Conservation (phyloP, 2,888 invertebrate species). For the Oxyteleia sp. region DNA sequence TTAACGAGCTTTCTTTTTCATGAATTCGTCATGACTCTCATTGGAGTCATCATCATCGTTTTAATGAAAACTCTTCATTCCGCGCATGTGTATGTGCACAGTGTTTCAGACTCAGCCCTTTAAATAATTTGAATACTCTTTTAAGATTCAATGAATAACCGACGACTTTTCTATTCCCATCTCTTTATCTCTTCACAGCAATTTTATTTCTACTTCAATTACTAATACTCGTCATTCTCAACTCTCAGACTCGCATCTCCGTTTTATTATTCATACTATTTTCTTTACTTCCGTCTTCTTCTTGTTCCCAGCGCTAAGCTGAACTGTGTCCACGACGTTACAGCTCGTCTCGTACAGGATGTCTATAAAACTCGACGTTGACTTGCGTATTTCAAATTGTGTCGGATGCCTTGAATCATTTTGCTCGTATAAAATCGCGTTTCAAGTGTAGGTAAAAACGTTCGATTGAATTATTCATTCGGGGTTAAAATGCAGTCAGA, state of each 20-base stretch:
- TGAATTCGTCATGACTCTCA: background rate
- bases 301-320: conserved; percentile 4
- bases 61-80: background rate
- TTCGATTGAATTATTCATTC: too few species aligned
- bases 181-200: background rate
- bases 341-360: conserved; percentile 4
- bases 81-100: background rate
- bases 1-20: background rate
- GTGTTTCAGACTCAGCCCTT: background rate
- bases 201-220: background rate
- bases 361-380: conserved; percentile 12
- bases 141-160: background rate
- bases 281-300: conserved; percentile 6
- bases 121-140: conserved; percentile 3
- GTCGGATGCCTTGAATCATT: background rate
- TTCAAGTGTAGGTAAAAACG: background rate
- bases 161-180: background rate
- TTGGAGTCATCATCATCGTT: background rate
- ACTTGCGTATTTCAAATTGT: conserved; percentile 4
- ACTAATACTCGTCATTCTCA: background rate
- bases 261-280: conserved; percentile 7
- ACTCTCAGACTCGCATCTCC: background rate
- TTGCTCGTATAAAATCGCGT: background rate
- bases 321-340: conserved; percentile 6
- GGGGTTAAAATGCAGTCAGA: too few species aligned